Evolutionary conservation across 1,140 invertebrate genomes (phyloP).

Genomic region (Caenorhabditis brenneri): DNA sequence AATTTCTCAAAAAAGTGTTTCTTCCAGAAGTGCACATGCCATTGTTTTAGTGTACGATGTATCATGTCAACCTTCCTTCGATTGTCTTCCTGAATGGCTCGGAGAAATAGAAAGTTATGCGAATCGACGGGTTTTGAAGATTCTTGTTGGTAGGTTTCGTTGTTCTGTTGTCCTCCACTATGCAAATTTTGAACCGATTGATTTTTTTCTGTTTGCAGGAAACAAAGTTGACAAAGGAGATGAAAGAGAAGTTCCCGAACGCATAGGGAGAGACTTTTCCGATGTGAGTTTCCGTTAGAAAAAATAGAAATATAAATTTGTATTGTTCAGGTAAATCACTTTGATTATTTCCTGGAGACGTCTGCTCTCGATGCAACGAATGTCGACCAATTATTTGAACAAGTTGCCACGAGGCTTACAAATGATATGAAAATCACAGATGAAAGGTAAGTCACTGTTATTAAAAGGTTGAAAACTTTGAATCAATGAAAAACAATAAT

Average conservation of each 20-base stretch:
- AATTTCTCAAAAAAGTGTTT: conserved; percentile 4
- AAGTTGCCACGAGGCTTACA: conserved; percentile 66
- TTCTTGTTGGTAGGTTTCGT: conserved; percentile 65
- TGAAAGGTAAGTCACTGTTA: conserved; percentile 57
- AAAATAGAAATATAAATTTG: background rate
- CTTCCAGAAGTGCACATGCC: conserved; percentile 7
- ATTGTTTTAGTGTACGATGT: conserved; percentile 82
- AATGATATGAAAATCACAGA: conserved; percentile 70
- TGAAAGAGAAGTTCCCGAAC: conserved; percentile 68
- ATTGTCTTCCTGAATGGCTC: conserved; percentile 88
- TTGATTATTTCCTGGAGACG: conserved; percentile 70
- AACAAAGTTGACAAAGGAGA: conserved; percentile 71
- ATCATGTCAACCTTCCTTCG: conserved; percentile 86
- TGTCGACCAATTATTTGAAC: conserved; percentile 69
- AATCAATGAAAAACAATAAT: background rate
- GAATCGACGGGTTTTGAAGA: conserved; percentile 68
- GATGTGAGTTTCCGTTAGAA: conserved; percentile 52
- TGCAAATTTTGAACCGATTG: conserved; percentile 7
- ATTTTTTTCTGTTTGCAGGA: conserved; percentile 58
- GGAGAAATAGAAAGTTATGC: conserved; percentile 80
- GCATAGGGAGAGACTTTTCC: conserved; percentile 67
- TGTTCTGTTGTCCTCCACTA: no score
- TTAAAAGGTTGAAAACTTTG: background rate
- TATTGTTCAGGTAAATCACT: conserved; percentile 59
- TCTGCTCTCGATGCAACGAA: conserved; percentile 69